phyloP scores from a whole-genome alignment of 2,797 vertebrate genomes.

The Sebastes paucispinis region DNA sequence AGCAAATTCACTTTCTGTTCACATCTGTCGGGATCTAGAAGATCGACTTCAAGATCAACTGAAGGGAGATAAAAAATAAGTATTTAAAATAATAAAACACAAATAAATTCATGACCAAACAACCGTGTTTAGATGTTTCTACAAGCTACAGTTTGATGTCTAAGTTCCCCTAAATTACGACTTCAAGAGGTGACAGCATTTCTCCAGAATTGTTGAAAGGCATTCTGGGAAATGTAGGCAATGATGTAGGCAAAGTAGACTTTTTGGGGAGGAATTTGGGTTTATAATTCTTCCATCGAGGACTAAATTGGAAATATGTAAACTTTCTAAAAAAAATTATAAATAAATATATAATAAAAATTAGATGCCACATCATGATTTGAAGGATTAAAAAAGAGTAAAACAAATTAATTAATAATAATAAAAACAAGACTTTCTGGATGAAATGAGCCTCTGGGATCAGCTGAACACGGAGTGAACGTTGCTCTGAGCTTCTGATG shows the following conservation, averaged over 20 bases:
- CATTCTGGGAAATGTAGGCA: not conserved
- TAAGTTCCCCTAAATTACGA: not conserved
- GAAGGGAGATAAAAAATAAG: not conserved
- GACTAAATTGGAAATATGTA: too few relatives aligned
- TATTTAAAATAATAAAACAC: too few relatives aligned
- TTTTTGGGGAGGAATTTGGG: too few relatives aligned
- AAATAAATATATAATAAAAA: too few relatives aligned
- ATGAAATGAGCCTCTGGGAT: not conserved
- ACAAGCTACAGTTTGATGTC: not conserved
- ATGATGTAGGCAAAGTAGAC: not conserved
- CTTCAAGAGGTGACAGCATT: not conserved
- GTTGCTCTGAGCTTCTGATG: constrained; percentile 5
- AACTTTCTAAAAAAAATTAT: too few relatives aligned
- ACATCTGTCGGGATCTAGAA: not conserved
- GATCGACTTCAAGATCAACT: not conserved
- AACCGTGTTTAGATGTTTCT: not conserved
- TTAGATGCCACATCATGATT: too few relatives aligned
- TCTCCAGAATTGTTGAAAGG: not conserved
- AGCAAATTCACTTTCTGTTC: constrained; percentile 26
- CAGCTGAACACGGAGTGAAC: constrained; percentile 27
- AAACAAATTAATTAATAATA: too few relatives aligned
- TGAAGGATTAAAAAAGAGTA: too few relatives aligned
- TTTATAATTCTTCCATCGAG: too few relatives aligned
- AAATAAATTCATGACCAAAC: too few relatives aligned
- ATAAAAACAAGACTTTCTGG: not conserved